Conservation (phyloP, 1,140 invertebrate species). For the Dreissena rostriformis region DNA sequence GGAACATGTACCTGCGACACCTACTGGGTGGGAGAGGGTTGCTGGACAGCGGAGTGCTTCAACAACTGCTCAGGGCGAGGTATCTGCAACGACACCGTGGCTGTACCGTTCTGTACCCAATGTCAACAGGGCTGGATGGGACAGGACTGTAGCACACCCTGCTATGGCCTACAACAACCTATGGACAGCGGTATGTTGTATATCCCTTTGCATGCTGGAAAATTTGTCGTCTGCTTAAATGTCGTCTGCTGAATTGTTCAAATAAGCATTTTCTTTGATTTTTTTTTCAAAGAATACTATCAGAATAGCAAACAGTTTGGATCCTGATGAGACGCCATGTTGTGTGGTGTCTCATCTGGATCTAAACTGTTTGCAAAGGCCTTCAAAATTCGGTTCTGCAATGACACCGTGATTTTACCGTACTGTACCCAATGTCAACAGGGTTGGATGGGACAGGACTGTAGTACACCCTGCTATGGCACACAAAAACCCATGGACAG, state of each 20-base stretch:
- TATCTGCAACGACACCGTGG: constrained; percentile 46
- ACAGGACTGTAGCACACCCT: constrained; percentile 61
- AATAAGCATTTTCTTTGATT: too few species aligned
- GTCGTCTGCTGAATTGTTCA: too few species aligned
- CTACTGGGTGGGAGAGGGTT: constrained; percentile 63
- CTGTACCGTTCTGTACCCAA: constrained; percentile 59
- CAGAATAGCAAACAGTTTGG: too few species aligned
- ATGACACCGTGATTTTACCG: constrained; percentile 48
- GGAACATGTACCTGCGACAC: constrained; percentile 62
- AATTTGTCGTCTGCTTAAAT: too few species aligned
- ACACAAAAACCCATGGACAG: constrained; percentile 58
- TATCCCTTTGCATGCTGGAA: too few species aligned
- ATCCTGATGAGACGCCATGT: too few species aligned
- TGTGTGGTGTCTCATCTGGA: too few species aligned
- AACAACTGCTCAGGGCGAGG: constrained; percentile 63
- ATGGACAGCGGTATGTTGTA: constrained; percentile 59
- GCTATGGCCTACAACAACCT: constrained; percentile 63
- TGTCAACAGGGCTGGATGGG: constrained; percentile 68
- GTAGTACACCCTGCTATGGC: constrained; percentile 66
- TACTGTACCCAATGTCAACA: constrained; percentile 60
- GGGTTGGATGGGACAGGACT: constrained; percentile 67
- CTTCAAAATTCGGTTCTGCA: too few species aligned
- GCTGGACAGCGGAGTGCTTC: constrained; percentile 59
- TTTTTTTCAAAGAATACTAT: too few species aligned
- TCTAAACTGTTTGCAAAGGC: too few species aligned